phyloP scores from a whole-genome alignment of 2,797 vertebrate genomes.

The Pantherophis vulpinus region DNA sequence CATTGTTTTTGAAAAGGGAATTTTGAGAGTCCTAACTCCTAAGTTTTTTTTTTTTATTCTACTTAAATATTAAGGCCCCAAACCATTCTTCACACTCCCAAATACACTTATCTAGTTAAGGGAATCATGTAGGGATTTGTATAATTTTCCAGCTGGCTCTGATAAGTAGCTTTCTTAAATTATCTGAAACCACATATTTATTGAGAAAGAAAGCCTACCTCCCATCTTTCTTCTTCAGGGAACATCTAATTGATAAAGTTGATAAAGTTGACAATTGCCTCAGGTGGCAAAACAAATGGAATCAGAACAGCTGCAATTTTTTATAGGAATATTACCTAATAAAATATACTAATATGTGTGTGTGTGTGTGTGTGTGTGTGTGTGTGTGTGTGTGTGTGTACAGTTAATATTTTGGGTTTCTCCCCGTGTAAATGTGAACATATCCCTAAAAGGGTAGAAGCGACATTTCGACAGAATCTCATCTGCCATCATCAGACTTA shows the following conservation, averaged over 20 bases:
- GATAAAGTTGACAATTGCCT: background rate
- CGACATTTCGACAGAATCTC: too few relatives aligned
- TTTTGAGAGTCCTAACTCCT: background rate
- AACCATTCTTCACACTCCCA: background rate
- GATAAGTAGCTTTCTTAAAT: background rate
- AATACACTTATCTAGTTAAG: background rate
- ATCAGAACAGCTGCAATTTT: background rate
- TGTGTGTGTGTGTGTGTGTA: too few relatives aligned
- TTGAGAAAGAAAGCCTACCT: background rate
- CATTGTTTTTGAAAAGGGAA: background rate
- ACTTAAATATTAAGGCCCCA: background rate
- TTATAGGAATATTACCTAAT: background rate
- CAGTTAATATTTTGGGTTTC: too few relatives aligned
- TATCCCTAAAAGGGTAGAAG: too few relatives aligned
- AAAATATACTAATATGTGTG: background rate
- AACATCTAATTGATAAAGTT: background rate
- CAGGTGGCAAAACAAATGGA: background rate
- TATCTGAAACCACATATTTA: background rate
- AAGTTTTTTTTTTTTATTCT: background rate
- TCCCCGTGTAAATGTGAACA: too few relatives aligned
- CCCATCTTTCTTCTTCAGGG: background rate
- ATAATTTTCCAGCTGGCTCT: background rate
- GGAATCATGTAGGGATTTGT: background rate
- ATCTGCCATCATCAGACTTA: too few relatives aligned
- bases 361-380: too few relatives aligned